Conservation (phyloP, 2,113 vertebrate species). For the Steatornis caripensis region DNA sequence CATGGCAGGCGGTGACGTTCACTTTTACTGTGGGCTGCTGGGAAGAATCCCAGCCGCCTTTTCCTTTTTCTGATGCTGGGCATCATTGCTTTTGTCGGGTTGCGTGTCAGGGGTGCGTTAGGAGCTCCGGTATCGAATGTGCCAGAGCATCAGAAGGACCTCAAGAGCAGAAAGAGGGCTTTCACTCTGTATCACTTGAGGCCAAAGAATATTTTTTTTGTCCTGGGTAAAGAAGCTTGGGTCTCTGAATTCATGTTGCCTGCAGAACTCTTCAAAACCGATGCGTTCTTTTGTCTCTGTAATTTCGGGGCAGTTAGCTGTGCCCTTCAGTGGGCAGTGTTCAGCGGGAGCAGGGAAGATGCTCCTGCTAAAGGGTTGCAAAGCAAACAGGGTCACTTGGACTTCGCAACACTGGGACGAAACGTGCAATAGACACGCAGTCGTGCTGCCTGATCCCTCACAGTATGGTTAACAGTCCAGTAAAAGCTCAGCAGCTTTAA, state of each 20-base stretch:
- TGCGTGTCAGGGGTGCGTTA: not conserved
- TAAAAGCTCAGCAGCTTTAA: not conserved
- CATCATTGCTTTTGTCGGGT: not conserved
- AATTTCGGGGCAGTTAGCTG: not conserved
- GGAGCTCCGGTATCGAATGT: not conserved
- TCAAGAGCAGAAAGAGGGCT: not conserved
- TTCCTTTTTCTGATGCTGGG: not conserved
- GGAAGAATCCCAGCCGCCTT: not conserved
- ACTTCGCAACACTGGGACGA: too few relatives aligned
- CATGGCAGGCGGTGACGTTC: not conserved
- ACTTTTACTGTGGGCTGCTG: fast-evolving
- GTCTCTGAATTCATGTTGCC: not conserved
- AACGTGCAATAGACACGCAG: not conserved
- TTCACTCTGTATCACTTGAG: not conserved
- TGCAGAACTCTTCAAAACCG: not conserved
- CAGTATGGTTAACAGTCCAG: fast-evolving
- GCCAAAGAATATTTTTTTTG: not conserved
- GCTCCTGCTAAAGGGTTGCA: not conserved
- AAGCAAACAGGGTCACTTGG: not conserved
- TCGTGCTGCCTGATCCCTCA: not conserved
- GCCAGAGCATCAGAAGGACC: not conserved
- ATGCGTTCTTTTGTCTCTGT: not conserved
- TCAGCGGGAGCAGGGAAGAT: not conserved
- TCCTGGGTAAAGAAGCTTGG: not conserved
- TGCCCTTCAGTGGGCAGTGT: not conserved